Conservation (phyloP, 2,888 invertebrate genomes). For the Heliconius aoede region DNA sequence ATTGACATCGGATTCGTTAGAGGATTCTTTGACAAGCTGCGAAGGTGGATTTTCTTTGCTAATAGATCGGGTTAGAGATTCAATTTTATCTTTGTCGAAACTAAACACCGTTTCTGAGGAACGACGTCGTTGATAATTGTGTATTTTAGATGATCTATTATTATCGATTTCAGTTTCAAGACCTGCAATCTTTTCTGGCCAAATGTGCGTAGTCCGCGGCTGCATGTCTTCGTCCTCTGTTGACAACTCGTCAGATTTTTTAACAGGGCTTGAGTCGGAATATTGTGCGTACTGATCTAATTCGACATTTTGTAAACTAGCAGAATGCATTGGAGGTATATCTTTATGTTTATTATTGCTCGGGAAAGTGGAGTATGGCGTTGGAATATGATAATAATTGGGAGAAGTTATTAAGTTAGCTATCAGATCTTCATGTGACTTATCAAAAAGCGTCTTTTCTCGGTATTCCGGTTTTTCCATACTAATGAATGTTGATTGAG, state of each 20-base stretch:
- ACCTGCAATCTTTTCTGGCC: slow-evolving; percentile 82
- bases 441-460: slow-evolving; percentile 80
- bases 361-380: slow-evolving; percentile 85
- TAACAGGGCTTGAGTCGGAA: slow-evolving; percentile 68
- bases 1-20: slow-evolving; percentile 80
- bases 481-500: slow-evolving; percentile 74
- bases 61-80: slow-evolving; percentile 85
- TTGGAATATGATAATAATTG: slow-evolving; percentile 82
- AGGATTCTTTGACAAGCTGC: slow-evolving; percentile 78
- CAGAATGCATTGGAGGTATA: slow-evolving; percentile 85
- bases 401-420: slow-evolving; percentile 80
- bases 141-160: slow-evolving; percentile 74
- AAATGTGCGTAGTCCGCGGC: slow-evolving; percentile 78
- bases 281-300: slow-evolving; percentile 84
- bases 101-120: slow-evolving; percentile 90
- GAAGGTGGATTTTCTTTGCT: slow-evolving; percentile 69
- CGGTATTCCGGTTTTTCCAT: slow-evolving; percentile 77
- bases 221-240: slow-evolving; percentile 82
- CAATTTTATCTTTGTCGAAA: slow-evolving; percentile 90
- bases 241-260: slow-evolving; percentile 76
- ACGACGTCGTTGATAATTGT: slow-evolving; percentile 84
- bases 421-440: slow-evolving; percentile 85
- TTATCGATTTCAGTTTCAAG: slow-evolving; percentile 79
- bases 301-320: slow-evolving; percentile 88
- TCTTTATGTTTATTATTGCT: slow-evolving; percentile 84